Conservation (phyloP, 2,888 invertebrate species). For the Trissolcus japonicus region DNA sequence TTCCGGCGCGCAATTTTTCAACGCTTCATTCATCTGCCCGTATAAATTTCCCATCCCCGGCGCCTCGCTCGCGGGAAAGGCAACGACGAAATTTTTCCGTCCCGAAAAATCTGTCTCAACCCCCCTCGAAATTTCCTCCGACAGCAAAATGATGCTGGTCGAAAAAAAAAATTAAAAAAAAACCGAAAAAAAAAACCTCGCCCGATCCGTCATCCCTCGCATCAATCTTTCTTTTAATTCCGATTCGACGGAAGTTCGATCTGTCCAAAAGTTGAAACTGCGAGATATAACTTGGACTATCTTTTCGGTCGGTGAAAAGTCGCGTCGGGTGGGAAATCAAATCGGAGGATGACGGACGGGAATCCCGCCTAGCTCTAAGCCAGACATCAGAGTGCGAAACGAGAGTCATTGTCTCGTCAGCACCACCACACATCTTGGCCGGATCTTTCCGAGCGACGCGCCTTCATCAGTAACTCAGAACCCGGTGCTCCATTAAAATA, state of each 20-base stretch:
- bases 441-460: slow-evolving; percentile 3
- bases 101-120: slow-evolving; percentile 30
- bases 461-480: slow-evolving; percentile 6
- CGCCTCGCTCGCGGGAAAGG: slow-evolving; percentile 20
- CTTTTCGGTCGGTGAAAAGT: too few relatives aligned
- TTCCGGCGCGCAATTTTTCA: slow-evolving; percentile 49
- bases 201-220: too few relatives aligned
- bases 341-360: too few relatives aligned
- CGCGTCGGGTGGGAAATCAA: too few relatives aligned
- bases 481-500: slow-evolving; percentile 26
- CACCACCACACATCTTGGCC: slow-evolving; percentile 1
- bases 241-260: too few relatives aligned
- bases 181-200: too few relatives aligned
- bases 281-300: too few relatives aligned
- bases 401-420: too few relatives aligned
- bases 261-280: too few relatives aligned
- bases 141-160: slow-evolving; percentile 38
- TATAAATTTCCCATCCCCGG: slow-evolving; percentile 47
- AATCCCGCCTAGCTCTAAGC: too few relatives aligned
- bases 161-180: too few relatives aligned
- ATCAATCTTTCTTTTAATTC: slow-evolving; percentile 32
- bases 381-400: too few relatives aligned
- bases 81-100: slow-evolving; percentile 44
- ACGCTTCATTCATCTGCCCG: slow-evolving; percentile 45
- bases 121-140: slow-evolving; percentile 31